phyloP scores from a whole-genome alignment of 2,113 vertebrate genomes.

The Noturus placidus region DNA sequence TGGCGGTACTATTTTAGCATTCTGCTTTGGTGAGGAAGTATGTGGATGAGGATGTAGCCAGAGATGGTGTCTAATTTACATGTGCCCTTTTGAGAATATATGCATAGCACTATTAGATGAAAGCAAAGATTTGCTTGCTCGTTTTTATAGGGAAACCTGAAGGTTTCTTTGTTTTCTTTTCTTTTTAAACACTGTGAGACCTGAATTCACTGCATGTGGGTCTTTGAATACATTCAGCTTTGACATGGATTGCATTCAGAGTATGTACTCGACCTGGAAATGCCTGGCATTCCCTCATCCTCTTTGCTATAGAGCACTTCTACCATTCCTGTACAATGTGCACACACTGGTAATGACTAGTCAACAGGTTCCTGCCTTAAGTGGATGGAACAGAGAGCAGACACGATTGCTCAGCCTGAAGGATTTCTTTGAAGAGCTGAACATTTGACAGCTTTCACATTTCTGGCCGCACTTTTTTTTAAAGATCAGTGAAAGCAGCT shows the following conservation, averaged over 20 bases:
- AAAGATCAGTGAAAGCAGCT: background rate
- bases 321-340: background rate
- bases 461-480: background rate
- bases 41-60: background rate
- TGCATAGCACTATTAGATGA: background rate
- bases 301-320: background rate
- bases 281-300: constrained; percentile 1
- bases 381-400: background rate
- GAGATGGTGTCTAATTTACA: background rate
- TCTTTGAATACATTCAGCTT: background rate
- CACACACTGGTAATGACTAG: background rate
- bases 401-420: background rate
- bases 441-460: background rate
- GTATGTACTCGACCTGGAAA: constrained; percentile 4
- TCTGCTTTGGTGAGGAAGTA: background rate
- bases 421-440: background rate
- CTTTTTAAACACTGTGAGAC: background rate
- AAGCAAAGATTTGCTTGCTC: background rate
- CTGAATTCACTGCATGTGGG: background rate
- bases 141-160: background rate
- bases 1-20: background rate
- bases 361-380: background rate
- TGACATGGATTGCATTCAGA: background rate
- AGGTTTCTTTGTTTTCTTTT: no score
- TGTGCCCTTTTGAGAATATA: background rate